These are phyloP conservation scores for Porites divaricata DNA, from an alignment of 92 coral and sea anemone species.

Conservation along the genomic window DNA sequence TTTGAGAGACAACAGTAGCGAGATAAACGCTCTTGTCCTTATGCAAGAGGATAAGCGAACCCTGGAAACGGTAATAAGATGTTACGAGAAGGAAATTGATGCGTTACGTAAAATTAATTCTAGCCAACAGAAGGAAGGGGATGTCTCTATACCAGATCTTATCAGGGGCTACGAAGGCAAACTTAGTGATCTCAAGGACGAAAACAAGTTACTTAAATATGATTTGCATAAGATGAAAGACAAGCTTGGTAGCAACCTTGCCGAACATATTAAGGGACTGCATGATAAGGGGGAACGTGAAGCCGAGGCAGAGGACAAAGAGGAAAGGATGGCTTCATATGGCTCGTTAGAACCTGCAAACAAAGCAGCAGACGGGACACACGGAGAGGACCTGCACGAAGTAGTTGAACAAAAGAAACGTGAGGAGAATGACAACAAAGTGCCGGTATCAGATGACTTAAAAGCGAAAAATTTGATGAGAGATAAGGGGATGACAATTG, in stretches of 20 bases:
- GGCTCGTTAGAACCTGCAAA: not conserved
- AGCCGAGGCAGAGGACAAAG: not conserved
- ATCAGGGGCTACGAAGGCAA: slow-evolving; percentile 65
- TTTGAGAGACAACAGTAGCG: not conserved
- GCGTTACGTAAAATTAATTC: slow-evolving; percentile 19
- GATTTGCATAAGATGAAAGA: slow-evolving; percentile 13
- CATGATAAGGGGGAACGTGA: not conserved
- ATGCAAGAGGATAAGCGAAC: slow-evolving; percentile 54
- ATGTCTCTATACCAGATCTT: slow-evolving; percentile 38
- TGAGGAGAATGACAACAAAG: not conserved
- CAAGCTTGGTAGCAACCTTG: slow-evolving; percentile 23
- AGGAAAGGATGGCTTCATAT: not conserved
- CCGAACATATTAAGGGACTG: slow-evolving; percentile 2
- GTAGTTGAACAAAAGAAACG: not conserved
- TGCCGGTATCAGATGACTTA: not conserved
- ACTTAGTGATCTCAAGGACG: slow-evolving; percentile 35
- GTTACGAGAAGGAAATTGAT: slow-evolving; percentile 60
- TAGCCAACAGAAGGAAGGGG: not conserved
- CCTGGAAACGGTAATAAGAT: slow-evolving; percentile 53
- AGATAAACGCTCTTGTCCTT: slow-evolving; percentile 23
- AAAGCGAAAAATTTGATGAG: slow-evolving; percentile 20
- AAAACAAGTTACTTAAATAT: slow-evolving; percentile 23
- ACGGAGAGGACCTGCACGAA: not conserved
- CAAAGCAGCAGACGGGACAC: not conserved
- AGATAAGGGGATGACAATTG: slow-evolving; percentile 55